Base-by-base conservation (phyloP, 2,797 vertebrate species). In the Aulostomus chinensis region DNA sequence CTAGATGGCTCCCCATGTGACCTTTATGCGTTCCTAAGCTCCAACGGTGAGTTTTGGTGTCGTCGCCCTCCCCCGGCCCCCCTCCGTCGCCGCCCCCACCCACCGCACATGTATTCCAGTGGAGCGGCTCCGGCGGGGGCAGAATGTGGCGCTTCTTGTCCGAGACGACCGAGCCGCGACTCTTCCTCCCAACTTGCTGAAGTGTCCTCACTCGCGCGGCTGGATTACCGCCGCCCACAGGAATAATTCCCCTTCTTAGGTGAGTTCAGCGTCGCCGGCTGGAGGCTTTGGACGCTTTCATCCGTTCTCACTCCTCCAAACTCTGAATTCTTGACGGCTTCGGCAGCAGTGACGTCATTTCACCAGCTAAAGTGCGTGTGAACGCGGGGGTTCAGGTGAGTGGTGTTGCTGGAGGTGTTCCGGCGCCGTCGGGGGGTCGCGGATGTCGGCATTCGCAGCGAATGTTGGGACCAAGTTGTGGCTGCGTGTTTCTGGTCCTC, bases 31-130 rank as follows among this genome's bases (percentile, higher is more conserved):
- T n/a, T n/a, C n/a, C n/a, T n/a, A n/a, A n/a, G n/a, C n/a, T n/a
- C n/a, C n/a, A n/a, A n/a, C n/a, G n/a, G n/a, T n/a, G n/a, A n/a
- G n/a, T n/a, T n/a, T n/a, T n/a, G n/a, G n/a, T n/a, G n/a, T 31
- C 4, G 3, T 9, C 0, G 1, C 2, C 2, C 5, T 18, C 0
- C 7, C 9, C 43, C 24, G 26, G 1, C 0, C 2, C 1, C 9
- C 15, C 26, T 9, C 37, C 22, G 43, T 14, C 52, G 9, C 21
- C 45, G 33, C 57, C 32, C 28, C 67, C 70, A 40, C 17, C 36
- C 53, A 29, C 78, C 72, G 73, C 86, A 80, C 88, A 85, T 87
- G 89, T 88, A 82, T 81, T 72, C 68, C 86, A 59, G 45, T 51
- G 71, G 58, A 43, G 13, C 24, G 4, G 63, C 48, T 65, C 59